Evolutionary conservation across 2,113 vertebrate genomes (phyloP).

Genomic region (Mustela nigripes): DNA sequence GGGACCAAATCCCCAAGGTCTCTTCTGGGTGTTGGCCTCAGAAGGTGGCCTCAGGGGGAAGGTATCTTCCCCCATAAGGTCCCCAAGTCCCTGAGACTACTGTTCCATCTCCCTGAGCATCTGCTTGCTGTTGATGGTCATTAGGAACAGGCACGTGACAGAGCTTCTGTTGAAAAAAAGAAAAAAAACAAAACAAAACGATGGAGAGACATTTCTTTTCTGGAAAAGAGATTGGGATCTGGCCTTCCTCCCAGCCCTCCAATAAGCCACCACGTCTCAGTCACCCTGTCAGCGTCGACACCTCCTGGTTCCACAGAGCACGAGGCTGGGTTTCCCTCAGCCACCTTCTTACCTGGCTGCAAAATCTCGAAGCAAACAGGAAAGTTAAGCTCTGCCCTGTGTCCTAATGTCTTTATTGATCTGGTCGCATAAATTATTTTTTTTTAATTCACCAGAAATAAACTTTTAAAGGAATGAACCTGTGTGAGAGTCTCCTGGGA

Average conservation of each 20-base stretch:
- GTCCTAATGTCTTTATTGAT: slow-evolving; percentile 89
- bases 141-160: neutral
- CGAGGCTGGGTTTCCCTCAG: neutral
- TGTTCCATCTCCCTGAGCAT: neutral
- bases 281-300: accelerated
- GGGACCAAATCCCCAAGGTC: neutral
- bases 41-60: neutral
- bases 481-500: slow-evolving; percentile 63
- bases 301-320: neutral
- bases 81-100: neutral
- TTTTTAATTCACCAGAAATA: slow-evolving; percentile 93
- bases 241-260: neutral
- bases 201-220: neutral
- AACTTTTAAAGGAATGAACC: slow-evolving; percentile 82
- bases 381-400: neutral
- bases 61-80: neutral
- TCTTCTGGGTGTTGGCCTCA: neutral
- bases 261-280: accelerated
- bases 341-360: neutral
- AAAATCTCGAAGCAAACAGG: neutral
- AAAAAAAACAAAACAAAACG: neutral
- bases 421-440: slow-evolving; percentile 92
- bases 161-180: neutral
- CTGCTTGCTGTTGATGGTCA: neutral
- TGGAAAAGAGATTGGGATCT: neutral